phyloP scores from a whole-genome alignment of 2,797 vertebrate genomes.

The Chelon labrosus region DNA sequence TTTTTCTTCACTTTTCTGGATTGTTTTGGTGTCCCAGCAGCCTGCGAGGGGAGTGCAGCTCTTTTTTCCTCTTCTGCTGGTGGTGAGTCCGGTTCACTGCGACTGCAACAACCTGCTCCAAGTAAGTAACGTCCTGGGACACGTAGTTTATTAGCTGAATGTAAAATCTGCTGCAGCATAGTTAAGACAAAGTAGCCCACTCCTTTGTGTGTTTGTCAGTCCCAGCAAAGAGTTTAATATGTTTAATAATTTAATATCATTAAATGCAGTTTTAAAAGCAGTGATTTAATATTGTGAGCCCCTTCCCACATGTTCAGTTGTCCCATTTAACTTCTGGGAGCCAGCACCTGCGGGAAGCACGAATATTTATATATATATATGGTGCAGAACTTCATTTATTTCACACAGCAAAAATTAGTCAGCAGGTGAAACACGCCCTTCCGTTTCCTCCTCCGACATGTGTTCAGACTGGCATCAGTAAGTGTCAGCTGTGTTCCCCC shows the following conservation, averaged over 20 bases:
- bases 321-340: not conserved
- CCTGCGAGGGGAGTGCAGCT: not conserved
- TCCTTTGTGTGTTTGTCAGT: no score
- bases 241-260: no score
- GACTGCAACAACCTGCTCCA: slow-evolving; percentile 1
- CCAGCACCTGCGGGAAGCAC: not conserved
- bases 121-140: slow-evolving; percentile 39
- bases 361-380: not conserved
- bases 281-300: no score
- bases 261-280: no score
- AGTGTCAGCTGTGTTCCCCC: slow-evolving; percentile 32
- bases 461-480: slow-evolving; percentile 47
- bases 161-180: no score
- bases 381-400: not conserved
- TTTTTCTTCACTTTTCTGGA: not conserved
- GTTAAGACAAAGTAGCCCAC: no score
- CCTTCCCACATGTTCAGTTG: no score
- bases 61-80: not conserved
- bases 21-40: not conserved
- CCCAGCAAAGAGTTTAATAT: no score
- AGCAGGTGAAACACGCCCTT: slow-evolving; percentile 30
- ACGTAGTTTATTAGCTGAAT: no score
- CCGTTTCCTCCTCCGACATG: slow-evolving; percentile 19
- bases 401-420: slow-evolving; percentile 1
- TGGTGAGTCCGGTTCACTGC: slow-evolving; percentile 32